Evolutionary conservation across 2,888 invertebrate species (phyloP), one percentile per base, ranked within the genome.

Genomic region (Ichneumoninae sp.): DNA sequence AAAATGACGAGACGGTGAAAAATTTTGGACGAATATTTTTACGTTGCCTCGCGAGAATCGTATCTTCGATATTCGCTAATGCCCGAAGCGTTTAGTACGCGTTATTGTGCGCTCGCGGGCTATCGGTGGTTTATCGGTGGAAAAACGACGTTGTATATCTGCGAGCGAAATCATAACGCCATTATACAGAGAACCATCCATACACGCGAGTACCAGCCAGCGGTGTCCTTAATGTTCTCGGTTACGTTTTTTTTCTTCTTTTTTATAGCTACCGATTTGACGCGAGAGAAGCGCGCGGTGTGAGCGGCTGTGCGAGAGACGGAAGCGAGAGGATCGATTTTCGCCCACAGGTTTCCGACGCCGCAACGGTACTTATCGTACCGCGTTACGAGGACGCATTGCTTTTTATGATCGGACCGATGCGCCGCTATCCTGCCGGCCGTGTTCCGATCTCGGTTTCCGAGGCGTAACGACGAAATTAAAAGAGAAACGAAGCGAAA

Each of bases 321-420:
- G 16, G 40, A 65, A 7, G 62, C 19, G 84, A 57, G 88, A 75
- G 90, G 89, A 93, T 93, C 92, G 92, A 93, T 93, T 92, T 92
- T 90, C 88, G 62, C 62, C 89, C 89, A 88, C 80, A 86, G 86
- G 88, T 79, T 87, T 87, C 70, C 86, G 82, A 86, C 83, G 87
- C 47, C 47, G 60, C 60, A 62, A 69, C 40, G 72, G 92, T 90
- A 93, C 93, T 93, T 93, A 93, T 93, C 93, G 93, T 93, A 90
- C 91, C 89, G 90, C 90, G 93, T 93, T 93, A 93, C 92, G 93
- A 92, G 90, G 90, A 89, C 90, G 90, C 93, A 92, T 93, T 93
- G 92, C 88, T 91, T 93, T 93, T 93, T 93, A 93, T 90, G 90
- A 90, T 89, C 76, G 65, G 22, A 80, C 79, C 87, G 86, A 88